These are phyloP conservation scores for Acanthosepion pharaonis DNA, from an alignment of 2,888 invertebrate genomes.

Conservation along the genomic window DNA sequence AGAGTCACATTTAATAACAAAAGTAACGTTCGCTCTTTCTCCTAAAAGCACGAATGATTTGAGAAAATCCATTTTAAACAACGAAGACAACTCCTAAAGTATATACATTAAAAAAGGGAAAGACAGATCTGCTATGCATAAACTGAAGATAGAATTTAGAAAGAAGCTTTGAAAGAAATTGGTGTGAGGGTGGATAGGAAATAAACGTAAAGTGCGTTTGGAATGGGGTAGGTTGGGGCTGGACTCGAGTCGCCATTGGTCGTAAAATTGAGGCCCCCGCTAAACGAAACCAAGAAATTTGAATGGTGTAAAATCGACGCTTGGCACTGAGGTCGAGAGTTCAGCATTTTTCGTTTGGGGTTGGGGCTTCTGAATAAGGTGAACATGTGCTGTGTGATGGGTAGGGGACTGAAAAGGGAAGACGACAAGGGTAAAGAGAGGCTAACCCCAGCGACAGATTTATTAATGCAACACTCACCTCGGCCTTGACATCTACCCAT, in stretches of 20 bases:
- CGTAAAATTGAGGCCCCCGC: slow-evolving; percentile 8
- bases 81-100: no score
- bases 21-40: no score
- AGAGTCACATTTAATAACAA: no score
- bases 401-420: background rate
- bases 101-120: no score
- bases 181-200: background rate
- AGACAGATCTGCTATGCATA: no score
- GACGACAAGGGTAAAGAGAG: background rate
- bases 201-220: background rate
- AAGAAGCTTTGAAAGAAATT: no score
- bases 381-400: background rate
- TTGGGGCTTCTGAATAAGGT: background rate
- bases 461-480: background rate
- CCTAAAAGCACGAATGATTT: no score
- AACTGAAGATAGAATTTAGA: no score
- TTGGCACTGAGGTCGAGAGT: background rate
- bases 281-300: background rate
- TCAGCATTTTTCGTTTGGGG: background rate
- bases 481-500: slow-evolving; percentile 12
- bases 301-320: slow-evolving; percentile 33
- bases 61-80: no score
- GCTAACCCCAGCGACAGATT: background rate
- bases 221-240: background rate
- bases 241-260: background rate